phyloP scores from a whole-genome alignment of 2,113 vertebrate genomes.

The Megaleporinus macrocephalus region DNA sequence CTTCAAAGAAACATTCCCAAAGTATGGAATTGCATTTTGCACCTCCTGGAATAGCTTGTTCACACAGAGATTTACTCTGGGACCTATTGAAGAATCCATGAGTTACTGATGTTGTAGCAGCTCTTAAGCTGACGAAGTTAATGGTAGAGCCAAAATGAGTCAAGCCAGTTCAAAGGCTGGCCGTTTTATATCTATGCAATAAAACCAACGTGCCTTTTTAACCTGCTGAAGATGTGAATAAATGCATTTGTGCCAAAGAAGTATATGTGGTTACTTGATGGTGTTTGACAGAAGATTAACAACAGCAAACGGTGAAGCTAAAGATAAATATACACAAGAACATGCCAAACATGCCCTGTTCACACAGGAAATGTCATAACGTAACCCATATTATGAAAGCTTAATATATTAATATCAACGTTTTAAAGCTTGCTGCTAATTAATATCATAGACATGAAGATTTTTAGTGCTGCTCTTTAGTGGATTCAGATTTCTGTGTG shows the following conservation, averaged over 20 bases:
- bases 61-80: background rate
- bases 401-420: background rate
- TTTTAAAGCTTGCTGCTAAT: background rate
- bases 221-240: slow-evolving; percentile 33
- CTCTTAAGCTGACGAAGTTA: background rate
- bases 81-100: background rate
- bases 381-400: too few species aligned
- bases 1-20: background rate
- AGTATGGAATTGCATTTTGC: background rate
- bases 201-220: slow-evolving; percentile 31
- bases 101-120: background rate
- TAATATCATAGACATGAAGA: background rate
- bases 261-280: background rate
- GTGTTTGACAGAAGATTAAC: background rate
- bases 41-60: background rate
- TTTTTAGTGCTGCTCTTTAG: background rate
- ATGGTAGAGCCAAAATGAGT: background rate
- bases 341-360: too few species aligned
- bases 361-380: too few species aligned
- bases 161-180: background rate
- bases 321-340: too few species aligned
- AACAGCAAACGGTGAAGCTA: too few species aligned
- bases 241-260: slow-evolving; percentile 22
- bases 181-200: slow-evolving; percentile 9
- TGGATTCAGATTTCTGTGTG: background rate